Conservation (phyloP, 2,113 vertebrate species). For the Pachyramphus minor region DNA sequence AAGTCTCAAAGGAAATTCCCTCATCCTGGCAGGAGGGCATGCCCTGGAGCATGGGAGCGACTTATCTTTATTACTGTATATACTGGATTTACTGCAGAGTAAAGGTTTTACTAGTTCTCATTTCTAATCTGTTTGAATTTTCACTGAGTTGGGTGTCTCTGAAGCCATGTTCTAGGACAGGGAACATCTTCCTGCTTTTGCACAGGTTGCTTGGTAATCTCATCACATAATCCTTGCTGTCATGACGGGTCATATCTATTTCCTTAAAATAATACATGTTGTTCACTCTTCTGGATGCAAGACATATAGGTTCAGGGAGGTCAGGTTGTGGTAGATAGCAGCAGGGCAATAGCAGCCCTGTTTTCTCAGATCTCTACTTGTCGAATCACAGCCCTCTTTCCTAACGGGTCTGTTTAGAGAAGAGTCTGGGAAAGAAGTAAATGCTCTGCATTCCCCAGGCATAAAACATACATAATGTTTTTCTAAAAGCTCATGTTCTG, state of each 20-base stretch:
- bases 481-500: background rate
- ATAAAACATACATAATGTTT: background rate
- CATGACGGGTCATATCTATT: background rate
- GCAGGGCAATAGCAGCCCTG: background rate
- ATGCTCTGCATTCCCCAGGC: background rate
- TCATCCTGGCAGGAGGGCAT: background rate
- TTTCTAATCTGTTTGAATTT: background rate
- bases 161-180: background rate
- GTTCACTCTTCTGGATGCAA: background rate
- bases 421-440: background rate
- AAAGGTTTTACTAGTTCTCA: background rate
- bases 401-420: background rate
- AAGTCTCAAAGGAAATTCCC: slow-evolving; percentile 32
- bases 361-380: background rate
- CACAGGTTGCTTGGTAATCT: background rate
- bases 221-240: background rate
- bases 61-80: background rate
- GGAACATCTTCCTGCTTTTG: background rate
- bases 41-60: background rate
- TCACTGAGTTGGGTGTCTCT: background rate
- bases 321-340: background rate
- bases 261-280: background rate
- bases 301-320: background rate
- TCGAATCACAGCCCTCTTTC: background rate
- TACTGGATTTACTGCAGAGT: background rate